Percentiles rank a stretch among this genome's conserved stretches.
Evolutionary conservation across 30 jellyfish, hydroid and myxozoan genomes (phyloP).

Genomic region (Cassiopea andromeda): DNA sequence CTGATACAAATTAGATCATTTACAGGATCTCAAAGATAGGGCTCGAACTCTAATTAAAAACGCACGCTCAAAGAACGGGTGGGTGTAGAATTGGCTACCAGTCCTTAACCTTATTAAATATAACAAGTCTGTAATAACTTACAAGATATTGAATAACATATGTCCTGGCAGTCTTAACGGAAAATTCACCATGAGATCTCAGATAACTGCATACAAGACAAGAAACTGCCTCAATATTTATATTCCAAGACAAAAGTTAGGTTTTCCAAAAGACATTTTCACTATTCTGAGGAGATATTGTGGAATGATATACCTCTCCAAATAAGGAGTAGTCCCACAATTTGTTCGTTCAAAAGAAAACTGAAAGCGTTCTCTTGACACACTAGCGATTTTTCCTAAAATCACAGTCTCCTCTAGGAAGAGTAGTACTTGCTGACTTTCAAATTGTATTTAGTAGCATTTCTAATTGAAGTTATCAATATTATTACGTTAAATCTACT

Average conservation of each 20-base stretch:
- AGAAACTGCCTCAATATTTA: background rate
- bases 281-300: background rate
- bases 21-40: background rate
- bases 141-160: background rate
- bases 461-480: background rate
- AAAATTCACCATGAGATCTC: no score
- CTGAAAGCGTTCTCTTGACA: background rate
- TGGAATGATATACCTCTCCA: conserved; percentile 10
- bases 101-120: background rate
- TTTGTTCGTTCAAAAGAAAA: background rate
- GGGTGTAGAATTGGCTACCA: conserved; percentile 15
- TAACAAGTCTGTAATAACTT: background rate
- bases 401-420: background rate
- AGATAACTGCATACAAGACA: no score
- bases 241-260: background rate
- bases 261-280: background rate
- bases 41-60: conserved; percentile 1
- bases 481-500: no score
- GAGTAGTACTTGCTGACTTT: background rate
- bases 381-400: no score
- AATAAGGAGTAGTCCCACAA: no score
- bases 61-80: background rate
- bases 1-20: background rate
- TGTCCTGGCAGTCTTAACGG: no score
- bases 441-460: background rate